A percentile compares a stretch with the other conserved stretches of the same genome.
Evolutionary conservation across 1,140 invertebrate species (phyloP).

Genomic region (Rhyzopertha dominica): DNA sequence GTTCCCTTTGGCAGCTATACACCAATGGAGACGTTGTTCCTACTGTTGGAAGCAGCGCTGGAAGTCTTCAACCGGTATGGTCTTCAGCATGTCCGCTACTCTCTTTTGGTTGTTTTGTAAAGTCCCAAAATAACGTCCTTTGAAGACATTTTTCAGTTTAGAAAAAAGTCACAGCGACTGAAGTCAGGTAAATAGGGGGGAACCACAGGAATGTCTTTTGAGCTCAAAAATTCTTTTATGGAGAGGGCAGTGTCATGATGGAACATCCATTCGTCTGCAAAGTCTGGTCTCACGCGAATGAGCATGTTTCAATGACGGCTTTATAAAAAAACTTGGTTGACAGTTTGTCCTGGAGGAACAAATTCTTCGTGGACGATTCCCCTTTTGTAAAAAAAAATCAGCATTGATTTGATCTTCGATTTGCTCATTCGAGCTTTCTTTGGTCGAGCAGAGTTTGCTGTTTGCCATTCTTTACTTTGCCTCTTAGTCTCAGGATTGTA

Average conservation of each 20-base stretch:
- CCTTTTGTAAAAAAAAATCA: slow-evolving; percentile 4
- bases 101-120: slow-evolving; percentile 8
- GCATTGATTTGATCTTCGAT: slow-evolving; percentile 7
- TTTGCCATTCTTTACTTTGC: slow-evolving; percentile 4
- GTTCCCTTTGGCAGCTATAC: slow-evolving; percentile 3
- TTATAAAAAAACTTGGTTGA: not conserved
- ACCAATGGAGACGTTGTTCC: not conserved
- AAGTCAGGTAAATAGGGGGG: too few relatives aligned
- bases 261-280: not conserved
- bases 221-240: too few relatives aligned
- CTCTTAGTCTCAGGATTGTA: too few relatives aligned
- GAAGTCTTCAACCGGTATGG: slow-evolving; percentile 4
- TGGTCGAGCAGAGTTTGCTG: not conserved
- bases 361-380: slow-evolving; percentile 1
- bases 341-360: not conserved
- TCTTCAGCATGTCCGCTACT: slow-evolving; percentile 1
- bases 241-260: slow-evolving; percentile 2
- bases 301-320: too few relatives aligned
- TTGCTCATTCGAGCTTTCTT: too few relatives aligned
- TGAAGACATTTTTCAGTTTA: too few relatives aligned
- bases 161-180: too few relatives aligned
- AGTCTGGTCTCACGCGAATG: too few relatives aligned
- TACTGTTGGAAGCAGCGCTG: not conserved
- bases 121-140: not conserved
- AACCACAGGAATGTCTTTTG: too few relatives aligned